A percentile compares a stretch with the other conserved stretches of the same genome.
Evolutionary conservation across 2,113 vertebrate genomes (phyloP).

Genomic region (Copsychus sechellarum): DNA sequence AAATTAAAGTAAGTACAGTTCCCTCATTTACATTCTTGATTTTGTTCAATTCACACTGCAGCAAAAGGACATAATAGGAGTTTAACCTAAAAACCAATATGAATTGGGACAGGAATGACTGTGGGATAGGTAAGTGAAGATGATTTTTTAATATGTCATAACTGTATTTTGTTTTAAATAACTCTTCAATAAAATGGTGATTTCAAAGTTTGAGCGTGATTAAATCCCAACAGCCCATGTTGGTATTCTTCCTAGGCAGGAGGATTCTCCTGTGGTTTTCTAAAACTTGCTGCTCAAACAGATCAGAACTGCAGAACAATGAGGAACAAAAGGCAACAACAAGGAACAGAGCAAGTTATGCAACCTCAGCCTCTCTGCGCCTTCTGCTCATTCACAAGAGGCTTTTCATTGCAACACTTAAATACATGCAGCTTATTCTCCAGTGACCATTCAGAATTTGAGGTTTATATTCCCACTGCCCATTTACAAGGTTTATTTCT

Average conservation of each 20-base stretch:
- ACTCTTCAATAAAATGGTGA: neutral
- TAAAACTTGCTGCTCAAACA: neutral
- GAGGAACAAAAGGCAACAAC: neutral
- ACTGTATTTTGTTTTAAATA: neutral
- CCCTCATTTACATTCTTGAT: neutral
- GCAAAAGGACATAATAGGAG: neutral
- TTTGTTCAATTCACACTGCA: neutral
- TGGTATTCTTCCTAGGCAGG: neutral
- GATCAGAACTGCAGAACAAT: neutral
- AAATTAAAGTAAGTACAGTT: neutral
- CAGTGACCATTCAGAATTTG: neutral
- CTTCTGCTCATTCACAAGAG: slow-evolving; percentile 8
- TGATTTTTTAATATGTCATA: neutral
- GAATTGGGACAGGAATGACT: neutral
- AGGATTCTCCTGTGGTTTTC: neutral
- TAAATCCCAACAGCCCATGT: neutral
- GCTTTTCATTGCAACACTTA: neutral
- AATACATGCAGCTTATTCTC: neutral
- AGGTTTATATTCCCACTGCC: neutral
- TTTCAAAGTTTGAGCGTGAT: neutral
- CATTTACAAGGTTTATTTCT: neutral
- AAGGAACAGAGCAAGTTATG: neutral
- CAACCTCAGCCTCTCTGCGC: neutral
- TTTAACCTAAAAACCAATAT: neutral
- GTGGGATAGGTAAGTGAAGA: neutral